Percentiles rank a stretch among this genome's conserved stretches.
These are phyloP conservation scores for Drusus annulatus DNA, from an alignment of 1,140 invertebrate genomes.

Conservation along the genomic window DNA sequence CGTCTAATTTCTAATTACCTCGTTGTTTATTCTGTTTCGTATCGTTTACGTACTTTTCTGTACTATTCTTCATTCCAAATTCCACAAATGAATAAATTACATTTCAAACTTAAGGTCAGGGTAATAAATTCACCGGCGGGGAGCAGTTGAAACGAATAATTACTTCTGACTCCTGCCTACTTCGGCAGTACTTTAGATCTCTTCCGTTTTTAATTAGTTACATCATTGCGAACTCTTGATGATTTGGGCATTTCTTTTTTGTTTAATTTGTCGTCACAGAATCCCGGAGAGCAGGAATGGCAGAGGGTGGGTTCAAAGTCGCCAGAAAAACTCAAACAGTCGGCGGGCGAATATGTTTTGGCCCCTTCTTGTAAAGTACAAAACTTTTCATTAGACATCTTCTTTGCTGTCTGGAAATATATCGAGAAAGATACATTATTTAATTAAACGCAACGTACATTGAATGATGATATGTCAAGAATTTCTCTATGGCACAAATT, in stretches of 20 bases:
- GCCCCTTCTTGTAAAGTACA: not conserved
- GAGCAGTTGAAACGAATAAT: constrained; percentile 52
- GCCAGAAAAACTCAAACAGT: constrained; percentile 40
- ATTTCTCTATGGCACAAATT: no score
- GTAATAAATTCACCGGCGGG: constrained; percentile 51
- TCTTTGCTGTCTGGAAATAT: not conserved
- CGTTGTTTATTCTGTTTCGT: constrained; percentile 4
- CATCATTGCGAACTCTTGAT: constrained; percentile 58
- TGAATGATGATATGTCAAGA: no score
- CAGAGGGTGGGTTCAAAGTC: not conserved
- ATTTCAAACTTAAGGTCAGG: constrained; percentile 57
- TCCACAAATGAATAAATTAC: constrained; percentile 55
- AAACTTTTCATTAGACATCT: constrained; percentile 13
- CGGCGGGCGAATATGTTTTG: constrained; percentile 7
- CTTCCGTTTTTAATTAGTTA: constrained; percentile 59
- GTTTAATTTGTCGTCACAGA: constrained; percentile 53
- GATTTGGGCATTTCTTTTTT: constrained; percentile 56
- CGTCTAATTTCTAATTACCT: no score
- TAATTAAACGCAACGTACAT: not conserved
- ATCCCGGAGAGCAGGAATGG: not conserved
- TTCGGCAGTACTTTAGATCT: constrained; percentile 37
- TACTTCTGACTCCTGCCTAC: constrained; percentile 37
- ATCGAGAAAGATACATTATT: constrained; percentile 10
- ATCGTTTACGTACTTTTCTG: not conserved
- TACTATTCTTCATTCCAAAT: constrained; percentile 6